Evolutionary conservation across 2,888 invertebrate genomes (phyloP).

Genomic region (Plagodis pulveraria): DNA sequence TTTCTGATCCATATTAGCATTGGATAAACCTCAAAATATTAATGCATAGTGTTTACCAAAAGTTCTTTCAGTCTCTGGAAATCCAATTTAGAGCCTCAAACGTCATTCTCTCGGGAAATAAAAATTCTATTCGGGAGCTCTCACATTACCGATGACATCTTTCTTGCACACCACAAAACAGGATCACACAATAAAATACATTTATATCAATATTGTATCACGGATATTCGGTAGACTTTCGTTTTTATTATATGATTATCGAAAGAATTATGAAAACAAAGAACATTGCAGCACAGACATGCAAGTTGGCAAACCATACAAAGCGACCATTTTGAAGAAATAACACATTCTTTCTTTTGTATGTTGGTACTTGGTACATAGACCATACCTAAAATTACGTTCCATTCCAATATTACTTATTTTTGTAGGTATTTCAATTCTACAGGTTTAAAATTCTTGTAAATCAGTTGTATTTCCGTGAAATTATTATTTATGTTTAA

Average conservation of each 20-base stretch:
- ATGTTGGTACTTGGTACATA: constrained; percentile 70
- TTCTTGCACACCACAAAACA: constrained; percentile 64
- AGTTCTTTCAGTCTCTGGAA: constrained; percentile 62
- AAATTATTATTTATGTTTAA: too few species aligned
- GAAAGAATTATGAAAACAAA: constrained; percentile 78
- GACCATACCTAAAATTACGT: too few species aligned
- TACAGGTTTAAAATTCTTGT: too few species aligned
- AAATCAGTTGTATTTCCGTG: too few species aligned
- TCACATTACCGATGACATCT: constrained; percentile 85
- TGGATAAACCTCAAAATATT: constrained; percentile 19
- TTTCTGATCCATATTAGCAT: constrained; percentile 31
- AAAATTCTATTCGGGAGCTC: constrained; percentile 75
- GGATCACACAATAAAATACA: constrained; percentile 49
- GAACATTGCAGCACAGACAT: constrained; percentile 82
- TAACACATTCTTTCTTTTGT: constrained; percentile 89
- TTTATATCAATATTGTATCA: constrained; percentile 51
- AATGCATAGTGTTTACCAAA: constrained; percentile 55
- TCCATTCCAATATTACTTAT: too few species aligned
- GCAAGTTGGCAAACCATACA: constrained; percentile 87
- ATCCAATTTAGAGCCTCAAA: constrained; percentile 65
- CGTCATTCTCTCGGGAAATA: constrained; percentile 77
- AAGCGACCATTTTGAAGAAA: constrained; percentile 90
- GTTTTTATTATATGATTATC: constrained; percentile 52
- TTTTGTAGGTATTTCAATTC: too few species aligned
- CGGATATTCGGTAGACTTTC: constrained; percentile 51